Conservation (phyloP, 2,888 invertebrate genomes). For the Philonicus albiceps region DNA sequence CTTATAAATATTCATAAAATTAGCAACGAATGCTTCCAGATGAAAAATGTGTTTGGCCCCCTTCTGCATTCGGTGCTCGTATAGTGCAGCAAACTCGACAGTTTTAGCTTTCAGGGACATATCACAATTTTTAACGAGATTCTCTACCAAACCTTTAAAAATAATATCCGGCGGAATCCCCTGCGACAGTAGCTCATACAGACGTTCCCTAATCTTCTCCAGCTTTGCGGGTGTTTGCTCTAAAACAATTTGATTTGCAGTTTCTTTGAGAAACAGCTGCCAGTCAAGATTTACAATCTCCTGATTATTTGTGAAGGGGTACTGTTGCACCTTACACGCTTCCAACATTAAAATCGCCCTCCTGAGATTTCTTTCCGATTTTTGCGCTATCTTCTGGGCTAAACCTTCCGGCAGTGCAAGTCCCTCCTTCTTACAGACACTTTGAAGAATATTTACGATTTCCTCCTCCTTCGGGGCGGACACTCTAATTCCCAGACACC, state of each 20-base stretch:
- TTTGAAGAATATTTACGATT: constrained; percentile 71
- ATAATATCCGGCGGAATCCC: constrained; percentile 93
- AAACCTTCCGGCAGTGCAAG: constrained; percentile 77
- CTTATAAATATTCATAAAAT: constrained; percentile 95
- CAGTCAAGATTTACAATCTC: constrained; percentile 90
- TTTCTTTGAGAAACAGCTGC: constrained; percentile 86
- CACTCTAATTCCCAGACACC: constrained; percentile 92
- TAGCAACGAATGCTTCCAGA: constrained; percentile 95
- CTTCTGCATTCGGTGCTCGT: constrained; percentile 90
- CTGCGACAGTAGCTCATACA: constrained; percentile 94
- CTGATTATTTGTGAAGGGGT: constrained; percentile 83
- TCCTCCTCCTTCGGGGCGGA: constrained; percentile 85
- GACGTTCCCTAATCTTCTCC: constrained; percentile 81
- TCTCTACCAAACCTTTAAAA: constrained; percentile 84
- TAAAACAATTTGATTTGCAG: constrained; percentile 83
- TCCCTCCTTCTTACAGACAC: constrained; percentile 78
- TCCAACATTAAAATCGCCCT: constrained; percentile 93
- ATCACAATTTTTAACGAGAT: constrained; percentile 89
- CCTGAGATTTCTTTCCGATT: constrained; percentile 87
- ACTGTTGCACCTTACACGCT: constrained; percentile 90
- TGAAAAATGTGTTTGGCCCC: constrained; percentile 97
- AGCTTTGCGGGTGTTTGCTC: constrained; percentile 89
- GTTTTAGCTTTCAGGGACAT: constrained; percentile 86
- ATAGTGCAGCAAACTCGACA: constrained; percentile 84
- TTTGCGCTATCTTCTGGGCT: constrained; percentile 77